Conservation (phyloP, 2,888 invertebrate genomes). For the Caenorhabditis japonica region DNA sequence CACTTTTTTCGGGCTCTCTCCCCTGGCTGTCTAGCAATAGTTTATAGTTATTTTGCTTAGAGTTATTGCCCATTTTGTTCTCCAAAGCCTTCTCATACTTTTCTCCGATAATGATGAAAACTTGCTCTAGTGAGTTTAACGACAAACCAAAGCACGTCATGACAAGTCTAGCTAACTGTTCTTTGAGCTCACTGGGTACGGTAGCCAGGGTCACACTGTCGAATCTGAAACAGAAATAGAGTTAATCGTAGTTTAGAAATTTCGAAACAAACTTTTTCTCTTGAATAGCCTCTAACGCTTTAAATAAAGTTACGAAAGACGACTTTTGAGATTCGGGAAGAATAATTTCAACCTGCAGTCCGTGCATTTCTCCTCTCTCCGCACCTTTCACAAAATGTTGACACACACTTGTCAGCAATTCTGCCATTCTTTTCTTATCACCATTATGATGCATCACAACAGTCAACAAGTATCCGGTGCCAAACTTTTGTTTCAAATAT, state of each 20-base stretch:
- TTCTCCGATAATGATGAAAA: constrained; percentile 47
- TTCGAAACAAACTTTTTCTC: constrained; percentile 12
- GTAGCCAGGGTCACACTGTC: constrained; percentile 2
- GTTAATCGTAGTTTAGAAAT: too few species aligned
- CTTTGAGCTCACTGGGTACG: constrained; percentile 26
- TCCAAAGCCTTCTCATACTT: constrained; percentile 37
- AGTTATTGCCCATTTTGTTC: constrained; percentile 19
- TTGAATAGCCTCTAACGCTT: constrained; percentile 16
- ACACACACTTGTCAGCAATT: not conserved
- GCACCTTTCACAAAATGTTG: not conserved
- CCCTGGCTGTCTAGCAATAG: constrained; percentile 50
- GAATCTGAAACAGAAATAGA: constrained; percentile 49
- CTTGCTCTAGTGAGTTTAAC: constrained; percentile 70
- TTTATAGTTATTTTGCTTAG: constrained; percentile 33
- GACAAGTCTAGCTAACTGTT: constrained; percentile 15
- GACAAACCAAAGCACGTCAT: constrained; percentile 67
- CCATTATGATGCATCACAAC: constrained; percentile 49
- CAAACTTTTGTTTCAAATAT: constrained; percentile 50
- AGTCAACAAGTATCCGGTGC: constrained; percentile 67
- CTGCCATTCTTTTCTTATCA: constrained; percentile 7
- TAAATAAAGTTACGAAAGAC: not conserved
- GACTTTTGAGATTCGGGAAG: constrained; percentile 12
- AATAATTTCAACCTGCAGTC: constrained; percentile 31
- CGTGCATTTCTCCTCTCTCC: constrained; percentile 12
- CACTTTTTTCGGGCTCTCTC: constrained; percentile 29